Percentiles rank a stretch among this genome's conserved stretches.
phyloP scores from a whole-genome alignment of 2,113 vertebrate genomes.

The Strix uralensis region DNA sequence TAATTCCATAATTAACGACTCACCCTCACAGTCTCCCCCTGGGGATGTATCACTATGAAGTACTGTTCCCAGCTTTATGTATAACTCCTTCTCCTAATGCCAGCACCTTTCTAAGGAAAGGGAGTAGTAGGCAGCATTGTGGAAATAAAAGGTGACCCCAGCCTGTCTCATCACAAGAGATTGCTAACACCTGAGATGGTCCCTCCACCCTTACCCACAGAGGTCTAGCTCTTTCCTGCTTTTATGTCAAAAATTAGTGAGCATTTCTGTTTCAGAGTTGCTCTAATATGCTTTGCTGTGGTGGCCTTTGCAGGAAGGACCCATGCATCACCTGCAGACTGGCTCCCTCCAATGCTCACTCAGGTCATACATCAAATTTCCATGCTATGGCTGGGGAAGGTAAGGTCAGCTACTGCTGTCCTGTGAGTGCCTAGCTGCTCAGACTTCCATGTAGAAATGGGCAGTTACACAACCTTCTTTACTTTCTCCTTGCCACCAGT shows the following conservation, averaged over 20 bases:
- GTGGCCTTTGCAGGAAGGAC: background rate
- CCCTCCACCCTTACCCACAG: background rate
- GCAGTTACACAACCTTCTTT: background rate
- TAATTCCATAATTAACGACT: background rate
- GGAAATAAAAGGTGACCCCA: fast-evolving
- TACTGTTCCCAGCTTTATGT: fast-evolving
- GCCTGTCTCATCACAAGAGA: background rate
- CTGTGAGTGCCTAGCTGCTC: background rate
- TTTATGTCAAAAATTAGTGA: background rate
- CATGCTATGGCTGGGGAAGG: background rate
- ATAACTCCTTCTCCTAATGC: fast-evolving
- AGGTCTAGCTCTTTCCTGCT: background rate
- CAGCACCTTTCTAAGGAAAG: fast-evolving
- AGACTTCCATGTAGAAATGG: fast-evolving
- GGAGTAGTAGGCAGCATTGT: fast-evolving
- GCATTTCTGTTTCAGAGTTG: background rate
- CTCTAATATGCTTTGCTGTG: background rate
- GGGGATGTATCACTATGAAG: fast-evolving
- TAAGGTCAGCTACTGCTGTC: background rate
- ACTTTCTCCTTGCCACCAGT: background rate
- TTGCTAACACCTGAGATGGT: background rate
- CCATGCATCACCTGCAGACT: fast-evolving
- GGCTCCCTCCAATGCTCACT: fast-evolving
- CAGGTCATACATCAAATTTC: background rate
- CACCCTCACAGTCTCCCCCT: background rate